Conservation (phyloP, 2,797 vertebrate species). For the Echiichthys vipera region DNA sequence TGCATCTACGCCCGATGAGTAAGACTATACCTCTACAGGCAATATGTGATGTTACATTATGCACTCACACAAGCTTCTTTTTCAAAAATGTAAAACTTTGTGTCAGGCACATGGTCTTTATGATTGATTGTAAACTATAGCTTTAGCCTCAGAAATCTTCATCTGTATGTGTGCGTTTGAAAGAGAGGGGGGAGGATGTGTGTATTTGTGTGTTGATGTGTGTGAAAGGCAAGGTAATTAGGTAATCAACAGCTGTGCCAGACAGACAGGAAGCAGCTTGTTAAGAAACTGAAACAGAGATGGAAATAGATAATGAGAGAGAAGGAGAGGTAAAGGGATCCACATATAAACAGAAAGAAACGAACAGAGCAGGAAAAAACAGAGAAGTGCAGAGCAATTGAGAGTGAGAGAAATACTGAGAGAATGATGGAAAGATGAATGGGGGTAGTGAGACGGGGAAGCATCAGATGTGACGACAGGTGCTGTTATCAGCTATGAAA, state of each 20-base stretch:
- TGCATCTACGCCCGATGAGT: too few species aligned
- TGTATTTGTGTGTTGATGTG: conserved; percentile 17
- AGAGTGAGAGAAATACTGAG: background rate
- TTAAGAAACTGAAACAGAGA: conserved; percentile 73
- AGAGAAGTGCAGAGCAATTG: background rate
- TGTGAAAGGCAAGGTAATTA: conserved; percentile 73
- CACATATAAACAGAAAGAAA: conserved; percentile 46
- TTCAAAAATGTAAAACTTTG: conserved; percentile 42
- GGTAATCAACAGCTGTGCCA: conserved; percentile 82
- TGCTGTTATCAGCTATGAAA: conserved; percentile 67
- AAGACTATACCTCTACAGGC: background rate
- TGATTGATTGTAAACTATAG: conserved; percentile 60
- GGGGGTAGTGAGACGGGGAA: background rate
- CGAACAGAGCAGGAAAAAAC: conserved; percentile 11
- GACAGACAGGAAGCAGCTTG: conserved; percentile 81
- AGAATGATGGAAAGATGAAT: conserved; percentile 21
- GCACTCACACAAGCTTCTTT: conserved; percentile 9
- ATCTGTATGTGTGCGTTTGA: background rate
- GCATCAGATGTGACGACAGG: conserved; percentile 62
- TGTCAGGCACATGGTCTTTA: conserved; percentile 31
- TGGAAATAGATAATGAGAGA: conserved; percentile 75
- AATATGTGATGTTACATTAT: conserved; percentile 3
- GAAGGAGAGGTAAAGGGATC: conserved; percentile 45
- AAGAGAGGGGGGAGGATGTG: background rate
- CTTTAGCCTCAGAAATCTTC: conserved; percentile 30